Conservation (phyloP, 2,888 invertebrate species). For the Cheilosia scutellata region DNA sequence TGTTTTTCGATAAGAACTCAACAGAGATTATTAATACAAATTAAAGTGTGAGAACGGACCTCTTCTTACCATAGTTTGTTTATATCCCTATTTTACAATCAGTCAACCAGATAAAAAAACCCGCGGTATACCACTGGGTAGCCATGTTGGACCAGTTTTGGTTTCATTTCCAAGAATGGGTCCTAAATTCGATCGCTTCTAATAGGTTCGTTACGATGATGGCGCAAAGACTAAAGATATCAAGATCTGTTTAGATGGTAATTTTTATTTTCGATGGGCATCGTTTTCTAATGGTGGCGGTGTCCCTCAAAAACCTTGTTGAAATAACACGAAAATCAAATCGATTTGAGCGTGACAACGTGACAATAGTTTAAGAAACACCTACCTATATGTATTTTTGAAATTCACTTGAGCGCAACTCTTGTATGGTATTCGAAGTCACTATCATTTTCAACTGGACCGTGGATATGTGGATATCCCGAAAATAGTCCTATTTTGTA, state of each 20-base stretch:
- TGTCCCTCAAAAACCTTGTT: slow-evolving; percentile 1
- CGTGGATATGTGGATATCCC: background rate
- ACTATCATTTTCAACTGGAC: background rate
- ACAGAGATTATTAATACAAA: slow-evolving; percentile 50
- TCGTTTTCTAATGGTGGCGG: background rate
- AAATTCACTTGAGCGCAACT: background rate
- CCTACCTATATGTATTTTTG: no score
- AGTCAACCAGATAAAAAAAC: slow-evolving; percentile 33
- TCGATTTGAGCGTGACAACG: background rate
- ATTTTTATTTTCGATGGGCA: slow-evolving; percentile 9
- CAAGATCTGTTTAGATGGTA: slow-evolving; percentile 24
- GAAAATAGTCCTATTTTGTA: background rate
- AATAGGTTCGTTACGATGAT: slow-evolving; percentile 34
- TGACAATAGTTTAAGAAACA: background rate
- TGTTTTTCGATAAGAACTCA: slow-evolving; percentile 51
- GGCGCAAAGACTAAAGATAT: slow-evolving; percentile 28
- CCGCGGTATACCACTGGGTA: slow-evolving; percentile 51
- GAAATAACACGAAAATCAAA: background rate
- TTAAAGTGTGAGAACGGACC: slow-evolving; percentile 38
- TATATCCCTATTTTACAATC: background rate
- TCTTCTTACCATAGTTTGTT: slow-evolving; percentile 11
- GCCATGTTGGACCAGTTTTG: slow-evolving; percentile 41
- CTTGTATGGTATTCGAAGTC: background rate
- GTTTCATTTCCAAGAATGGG: slow-evolving; percentile 20
- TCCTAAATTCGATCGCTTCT: background rate